Conservation (phyloP, 1,140 invertebrate species). For the Heterodera schachtii region DNA sequence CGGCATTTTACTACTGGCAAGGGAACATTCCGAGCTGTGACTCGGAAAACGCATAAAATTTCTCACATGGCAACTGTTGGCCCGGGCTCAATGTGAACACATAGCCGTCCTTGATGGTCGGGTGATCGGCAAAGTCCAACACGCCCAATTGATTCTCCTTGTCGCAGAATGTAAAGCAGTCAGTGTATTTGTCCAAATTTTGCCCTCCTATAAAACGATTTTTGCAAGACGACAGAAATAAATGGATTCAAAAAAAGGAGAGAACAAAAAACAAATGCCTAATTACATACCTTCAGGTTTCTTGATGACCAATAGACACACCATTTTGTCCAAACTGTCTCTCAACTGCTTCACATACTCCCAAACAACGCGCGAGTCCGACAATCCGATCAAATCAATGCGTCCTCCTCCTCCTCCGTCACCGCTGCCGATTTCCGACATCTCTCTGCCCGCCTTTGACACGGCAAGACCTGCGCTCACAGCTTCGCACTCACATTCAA, state of each 20-base stretch:
- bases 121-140: constrained; percentile 14
- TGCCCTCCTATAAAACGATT: neutral
- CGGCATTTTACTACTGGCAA: too few species aligned
- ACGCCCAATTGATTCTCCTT: constrained; percentile 4
- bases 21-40: too few species aligned
- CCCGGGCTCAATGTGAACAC: constrained; percentile 15
- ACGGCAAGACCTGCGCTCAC: neutral
- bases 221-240: too few species aligned
- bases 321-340: constrained; percentile 16
- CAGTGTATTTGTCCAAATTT: neutral
- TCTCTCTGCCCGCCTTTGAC: constrained; percentile 5
- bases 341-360: constrained; percentile 6
- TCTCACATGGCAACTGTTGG: constrained; percentile 13
- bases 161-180: neutral
- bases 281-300: constrained; percentile 8
- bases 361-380: constrained; percentile 21
- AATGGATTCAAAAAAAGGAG: neutral
- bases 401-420: neutral
- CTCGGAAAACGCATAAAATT: too few species aligned
- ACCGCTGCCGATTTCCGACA: neutral
- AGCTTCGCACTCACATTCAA: neutral
- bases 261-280: neutral
- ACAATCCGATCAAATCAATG: constrained; percentile 2
- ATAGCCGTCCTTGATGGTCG: constrained; percentile 21
- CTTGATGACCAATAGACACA: constrained; percentile 17